Evolutionary conservation across 2,888 invertebrate genomes (phyloP), one percentile per base, ranked within the genome.

Genomic region (Acholoe squamosa): DNA sequence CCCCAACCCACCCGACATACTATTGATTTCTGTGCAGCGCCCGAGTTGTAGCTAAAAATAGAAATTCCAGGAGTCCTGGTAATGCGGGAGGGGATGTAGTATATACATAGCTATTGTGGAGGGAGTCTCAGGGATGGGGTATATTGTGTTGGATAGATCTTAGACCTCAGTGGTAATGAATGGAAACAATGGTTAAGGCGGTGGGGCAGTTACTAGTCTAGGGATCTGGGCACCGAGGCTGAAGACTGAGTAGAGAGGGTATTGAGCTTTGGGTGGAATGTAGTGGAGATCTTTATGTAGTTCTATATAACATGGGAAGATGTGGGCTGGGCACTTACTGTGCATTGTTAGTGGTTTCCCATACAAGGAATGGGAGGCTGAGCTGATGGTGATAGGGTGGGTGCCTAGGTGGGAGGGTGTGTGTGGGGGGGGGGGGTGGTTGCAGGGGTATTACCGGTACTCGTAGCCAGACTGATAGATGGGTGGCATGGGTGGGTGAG

Each of bases 391-490:
- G n/a, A n/a, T n/a, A n/a, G n/a, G n/a, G n/a, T n/a, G n/a, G n/a
- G n/a, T n/a, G n/a, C n/a, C n/a, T n/a, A n/a, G n/a, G n/a, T n/a
- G n/a, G n/a, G n/a, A n/a, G n/a, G n/a, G n/a, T n/a, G n/a, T n/a
- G n/a, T n/a, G n/a, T n/a, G n/a, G n/a, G 43, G 43, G 43, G 10
- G 19, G 61, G n/a, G 19, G 61, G 19, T 61, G 61, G 5, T 7
- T 7, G 61, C 1, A 19, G 61, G 7, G 3, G 43, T 10, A 61
- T n/a, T 61, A 19, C n/a, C 61, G 14, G 1, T 61, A n/a, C 61
- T 61, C 61, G 61, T n/a, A n/a, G 22, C 61, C 61, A 61, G 61
- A 61, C 61, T 61, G 61, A 61, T 61, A 61, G 61, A 61, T 61
- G 61, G 61, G 19, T 61, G 61, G n/a, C 61, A 61, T 61, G 61